Conservation (phyloP, 2,888 invertebrate species). For the Lordiphosa andalusiaca region DNA sequence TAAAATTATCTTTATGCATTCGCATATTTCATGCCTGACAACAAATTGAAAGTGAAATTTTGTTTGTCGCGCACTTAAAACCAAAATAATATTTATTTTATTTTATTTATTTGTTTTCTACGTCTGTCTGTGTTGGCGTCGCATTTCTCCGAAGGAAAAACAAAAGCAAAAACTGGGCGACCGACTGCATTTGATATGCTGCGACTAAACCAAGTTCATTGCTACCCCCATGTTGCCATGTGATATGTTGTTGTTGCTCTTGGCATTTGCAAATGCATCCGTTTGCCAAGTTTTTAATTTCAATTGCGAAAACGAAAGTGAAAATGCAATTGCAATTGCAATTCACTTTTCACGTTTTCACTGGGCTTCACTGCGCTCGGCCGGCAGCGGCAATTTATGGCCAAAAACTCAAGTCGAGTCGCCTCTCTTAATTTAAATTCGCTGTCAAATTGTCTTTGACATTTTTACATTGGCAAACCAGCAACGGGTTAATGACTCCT, state of each 20-base stretch:
- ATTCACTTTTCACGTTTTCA: conserved; percentile 57
- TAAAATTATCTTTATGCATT: too few species aligned
- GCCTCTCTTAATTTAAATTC: conserved; percentile 48
- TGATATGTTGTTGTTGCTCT: conserved; percentile 19
- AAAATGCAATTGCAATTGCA: conserved; percentile 53
- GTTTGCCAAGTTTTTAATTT: conserved; percentile 73
- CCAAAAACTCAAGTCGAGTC: conserved; percentile 36
- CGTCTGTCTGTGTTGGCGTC: too few species aligned
- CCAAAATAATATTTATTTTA: too few species aligned
- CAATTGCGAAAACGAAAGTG: conserved; percentile 72
- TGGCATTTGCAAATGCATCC: conserved; percentile 66
- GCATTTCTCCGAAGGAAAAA: background rate
- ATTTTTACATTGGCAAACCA: conserved; percentile 45
- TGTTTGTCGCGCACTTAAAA: too few species aligned
- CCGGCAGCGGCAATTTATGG: conserved; percentile 64
- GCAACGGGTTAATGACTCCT: conserved; percentile 41
- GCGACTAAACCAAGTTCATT: too few species aligned
- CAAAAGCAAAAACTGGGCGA: background rate
- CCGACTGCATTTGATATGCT: too few species aligned
- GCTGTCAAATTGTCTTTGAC: conserved; percentile 67
- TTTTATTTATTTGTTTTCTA: too few species aligned
- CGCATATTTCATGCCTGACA: too few species aligned
- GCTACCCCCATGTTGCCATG: background rate
- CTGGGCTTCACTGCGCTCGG: conserved; percentile 60
- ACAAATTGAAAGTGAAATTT: too few species aligned